Base-by-base conservation (phyloP, 2,113 vertebrate genomes). In the Notarius lentiginosus region DNA sequence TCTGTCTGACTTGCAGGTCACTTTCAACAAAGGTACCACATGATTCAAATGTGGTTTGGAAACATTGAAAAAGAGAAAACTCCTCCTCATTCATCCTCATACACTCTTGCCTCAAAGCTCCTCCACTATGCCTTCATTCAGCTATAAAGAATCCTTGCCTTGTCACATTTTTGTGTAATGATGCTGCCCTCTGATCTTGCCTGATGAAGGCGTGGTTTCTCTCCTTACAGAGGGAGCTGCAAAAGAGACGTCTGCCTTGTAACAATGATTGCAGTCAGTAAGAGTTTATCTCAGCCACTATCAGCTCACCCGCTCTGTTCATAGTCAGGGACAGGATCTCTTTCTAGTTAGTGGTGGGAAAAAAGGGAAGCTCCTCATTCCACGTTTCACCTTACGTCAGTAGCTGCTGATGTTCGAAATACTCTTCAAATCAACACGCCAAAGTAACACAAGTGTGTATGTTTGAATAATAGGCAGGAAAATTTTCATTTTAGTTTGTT, bases 201-300 rank as follows among this genome's bases (percentile, higher is more conserved):
- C 85, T 86, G 70, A 56, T 81, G 63, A 79, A 72, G 75, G 68
- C 61, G n/a, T 49, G 56, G 85, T 10, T 81, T 88, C 82, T 79
- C 56, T 73, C 24, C 60, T 73, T 68, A 79, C 41, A 61, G 84
- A 60, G 68, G 41, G 24, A 87, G 60, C 51, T 63, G 79, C 65
- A 85, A 84, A 84, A 72, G 87, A 79, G 81, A 89, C 41, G 60
- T 70, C 41, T 41, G 24, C 81, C n/a, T 70, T 61, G 14, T 60
- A 41, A 91, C 90, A 91, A 91, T 90, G 86, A 63, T 22, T 17
- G 63, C 89, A 87, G 85, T 91, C 89, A 90, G 73, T 75, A 65
- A 34, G 80, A 81, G 60, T 79, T 89, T 91, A 89, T 89, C 89
- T 80, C 73, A n/a, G 53, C 34, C 76, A 49, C 27, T 86, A 91